Percentiles rank a stretch among this genome's conserved stretches.
Evolutionary conservation across 1,140 invertebrate species (phyloP).

Genomic region (Drosophila rufa): DNA sequence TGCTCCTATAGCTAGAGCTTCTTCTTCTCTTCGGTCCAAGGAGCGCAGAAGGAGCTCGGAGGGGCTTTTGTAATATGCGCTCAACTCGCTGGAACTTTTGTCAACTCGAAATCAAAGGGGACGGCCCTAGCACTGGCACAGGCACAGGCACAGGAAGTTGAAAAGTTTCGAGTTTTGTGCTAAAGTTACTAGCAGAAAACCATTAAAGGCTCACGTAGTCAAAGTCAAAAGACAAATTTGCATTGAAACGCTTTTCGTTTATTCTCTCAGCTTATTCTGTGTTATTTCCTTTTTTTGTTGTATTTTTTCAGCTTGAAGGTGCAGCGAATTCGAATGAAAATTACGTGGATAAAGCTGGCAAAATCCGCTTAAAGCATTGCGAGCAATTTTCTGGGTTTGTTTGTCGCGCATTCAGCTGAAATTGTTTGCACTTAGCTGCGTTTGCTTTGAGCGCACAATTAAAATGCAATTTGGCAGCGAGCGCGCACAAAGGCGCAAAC

Average conservation of each 20-base stretch:
- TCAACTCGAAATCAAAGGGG: conserved; percentile 75
- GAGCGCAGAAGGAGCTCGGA: conserved; percentile 5
- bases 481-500: conserved; percentile 37
- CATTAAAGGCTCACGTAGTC: conserved; percentile 80
- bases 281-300: not conserved
- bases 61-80: conserved; percentile 68
- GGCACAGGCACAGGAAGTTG: conserved; percentile 42
- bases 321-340: conserved; percentile 28
- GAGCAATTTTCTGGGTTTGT: conserved; percentile 53
- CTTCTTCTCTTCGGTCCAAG: conserved; percentile 19
- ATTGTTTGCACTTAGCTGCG: conserved; percentile 73
- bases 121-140: conserved; percentile 9
- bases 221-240: conserved; percentile 82
- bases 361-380: conserved; percentile 55
- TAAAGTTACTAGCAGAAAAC: conserved; percentile 70
- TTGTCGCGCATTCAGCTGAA: conserved; percentile 74
- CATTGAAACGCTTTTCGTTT: conserved; percentile 51
- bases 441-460: conserved; percentile 71
- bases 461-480: conserved; percentile 71
- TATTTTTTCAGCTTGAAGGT: conserved; percentile 28
- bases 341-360: conserved; percentile 7
- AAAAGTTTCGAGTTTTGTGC: conserved; percentile 63
- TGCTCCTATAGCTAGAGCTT: not conserved
- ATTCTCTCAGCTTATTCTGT: conserved; percentile 17
- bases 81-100: conserved; percentile 70